Conservation (phyloP, 2,113 vertebrate species). For the Sula dactylatra region DNA sequence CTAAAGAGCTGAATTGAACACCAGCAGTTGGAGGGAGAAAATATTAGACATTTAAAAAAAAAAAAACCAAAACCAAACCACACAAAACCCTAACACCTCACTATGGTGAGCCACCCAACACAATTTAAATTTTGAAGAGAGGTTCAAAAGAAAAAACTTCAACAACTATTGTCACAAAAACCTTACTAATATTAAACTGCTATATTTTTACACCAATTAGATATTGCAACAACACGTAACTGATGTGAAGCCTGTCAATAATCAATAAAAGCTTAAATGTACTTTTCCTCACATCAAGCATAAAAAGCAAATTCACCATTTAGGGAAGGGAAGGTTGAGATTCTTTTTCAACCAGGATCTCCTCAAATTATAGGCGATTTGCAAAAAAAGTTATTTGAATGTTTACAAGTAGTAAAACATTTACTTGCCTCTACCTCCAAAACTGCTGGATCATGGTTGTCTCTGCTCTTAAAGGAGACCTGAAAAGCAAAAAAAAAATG, state of each 20-base stretch:
- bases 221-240: background rate
- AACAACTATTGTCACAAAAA: background rate
- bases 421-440: constrained; percentile 71
- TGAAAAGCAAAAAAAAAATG: constrained; percentile 63
- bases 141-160: background rate
- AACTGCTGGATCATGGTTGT: constrained; percentile 61
- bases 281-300: background rate
- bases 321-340: background rate
- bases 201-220: background rate
- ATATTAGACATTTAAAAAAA: background rate
- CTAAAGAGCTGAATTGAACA: background rate
- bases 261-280: background rate
- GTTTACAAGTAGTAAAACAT: constrained; percentile 58
- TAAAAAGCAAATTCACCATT: background rate
- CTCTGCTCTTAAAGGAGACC: constrained; percentile 66
- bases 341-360: background rate
- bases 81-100: background rate
- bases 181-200: background rate
- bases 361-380: background rate
- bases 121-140: background rate
- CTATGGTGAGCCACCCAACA: background rate
- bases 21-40: background rate
- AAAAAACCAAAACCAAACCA: no score
- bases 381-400: background rate
- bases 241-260: background rate